Evolutionary conservation across 2,888 invertebrate species (phyloP).

Genomic region (Eumerus sabulonum): DNA sequence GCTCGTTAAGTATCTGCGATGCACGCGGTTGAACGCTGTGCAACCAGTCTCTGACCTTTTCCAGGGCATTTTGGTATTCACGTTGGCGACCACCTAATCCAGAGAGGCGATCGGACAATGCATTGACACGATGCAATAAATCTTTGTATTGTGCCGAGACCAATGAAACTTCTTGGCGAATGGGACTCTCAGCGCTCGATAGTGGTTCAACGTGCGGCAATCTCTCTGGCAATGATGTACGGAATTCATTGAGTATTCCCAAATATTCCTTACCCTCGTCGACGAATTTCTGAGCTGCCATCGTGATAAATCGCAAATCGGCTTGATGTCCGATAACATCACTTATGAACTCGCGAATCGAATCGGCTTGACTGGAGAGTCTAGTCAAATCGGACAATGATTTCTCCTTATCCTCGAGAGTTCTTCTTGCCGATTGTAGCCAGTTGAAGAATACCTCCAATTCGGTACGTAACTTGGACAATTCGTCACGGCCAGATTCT

Average conservation of each 20-base stretch:
- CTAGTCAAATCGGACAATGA: constrained; percentile 88
- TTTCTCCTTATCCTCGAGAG: constrained; percentile 91
- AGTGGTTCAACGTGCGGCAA: constrained; percentile 88
- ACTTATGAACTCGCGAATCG: constrained; percentile 92
- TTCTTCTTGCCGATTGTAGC: constrained; percentile 89
- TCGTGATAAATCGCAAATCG: constrained; percentile 95
- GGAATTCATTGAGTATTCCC: constrained; percentile 90
- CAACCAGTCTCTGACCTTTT: constrained; percentile 89
- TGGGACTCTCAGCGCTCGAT: constrained; percentile 85
- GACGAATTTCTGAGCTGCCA: constrained; percentile 97
- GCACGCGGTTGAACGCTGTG: constrained; percentile 87
- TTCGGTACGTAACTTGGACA: constrained; percentile 92
- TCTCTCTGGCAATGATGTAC: constrained; percentile 90
- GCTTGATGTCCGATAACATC: constrained; percentile 98
- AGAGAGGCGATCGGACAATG: constrained; percentile 89
- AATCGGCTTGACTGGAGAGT: constrained; percentile 85
- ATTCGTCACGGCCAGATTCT: constrained; percentile 90
- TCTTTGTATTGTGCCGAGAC: constrained; percentile 91
- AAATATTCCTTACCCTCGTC: constrained; percentile 97
- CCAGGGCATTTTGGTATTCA: constrained; percentile 90
- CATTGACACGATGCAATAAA: constrained; percentile 89
- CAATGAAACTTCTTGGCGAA: constrained; percentile 88
- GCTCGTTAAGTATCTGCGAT: constrained; percentile 87
- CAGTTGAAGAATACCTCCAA: constrained; percentile 89
- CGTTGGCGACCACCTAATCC: constrained; percentile 88